Conservation (phyloP, 2,888 invertebrate species). For the Eledona agricola region DNA sequence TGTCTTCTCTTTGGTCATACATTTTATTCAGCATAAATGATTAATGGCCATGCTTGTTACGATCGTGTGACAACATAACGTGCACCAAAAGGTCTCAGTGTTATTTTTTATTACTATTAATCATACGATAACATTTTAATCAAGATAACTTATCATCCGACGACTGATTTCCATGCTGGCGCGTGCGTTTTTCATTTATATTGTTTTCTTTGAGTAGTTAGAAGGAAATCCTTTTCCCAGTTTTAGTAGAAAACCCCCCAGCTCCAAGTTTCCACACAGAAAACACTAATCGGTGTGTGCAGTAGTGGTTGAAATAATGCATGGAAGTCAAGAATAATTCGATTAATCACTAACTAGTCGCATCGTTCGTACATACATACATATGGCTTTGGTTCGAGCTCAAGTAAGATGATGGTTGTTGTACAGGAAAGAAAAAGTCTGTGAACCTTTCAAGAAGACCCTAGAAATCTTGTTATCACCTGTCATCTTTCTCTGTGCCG, state of each 20-base stretch:
- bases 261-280: not conserved
- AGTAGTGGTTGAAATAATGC: conserved; percentile 43
- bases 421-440: conserved; percentile 71
- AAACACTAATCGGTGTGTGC: not conserved
- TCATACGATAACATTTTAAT: conserved; percentile 33
- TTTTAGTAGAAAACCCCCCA: conserved; percentile 40
- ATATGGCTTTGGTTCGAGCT: conserved; percentile 42
- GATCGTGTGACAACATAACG: conserved; percentile 46
- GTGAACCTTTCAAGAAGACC: conserved; percentile 80
- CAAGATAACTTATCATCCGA: conserved; percentile 29
- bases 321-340: conserved; percentile 52
- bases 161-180: conserved; percentile 64
- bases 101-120: conserved; percentile 49
- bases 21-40: not conserved
- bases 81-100: conserved; percentile 59
- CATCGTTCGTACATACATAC: conserved; percentile 9
- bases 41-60: conserved; percentile 2
- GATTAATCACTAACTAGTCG: conserved; percentile 17
- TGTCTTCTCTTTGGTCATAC: not conserved
- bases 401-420: conserved; percentile 64
- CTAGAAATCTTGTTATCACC: conserved; percentile 79
- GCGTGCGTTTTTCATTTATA: conserved; percentile 56
- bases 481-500: conserved; percentile 80
- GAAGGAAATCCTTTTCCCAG: conserved; percentile 36
- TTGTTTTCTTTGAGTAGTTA: conserved; percentile 48